These are phyloP conservation scores for Altica lythri DNA, from an alignment of 2,888 invertebrate genomes.

Conservation along the genomic window DNA sequence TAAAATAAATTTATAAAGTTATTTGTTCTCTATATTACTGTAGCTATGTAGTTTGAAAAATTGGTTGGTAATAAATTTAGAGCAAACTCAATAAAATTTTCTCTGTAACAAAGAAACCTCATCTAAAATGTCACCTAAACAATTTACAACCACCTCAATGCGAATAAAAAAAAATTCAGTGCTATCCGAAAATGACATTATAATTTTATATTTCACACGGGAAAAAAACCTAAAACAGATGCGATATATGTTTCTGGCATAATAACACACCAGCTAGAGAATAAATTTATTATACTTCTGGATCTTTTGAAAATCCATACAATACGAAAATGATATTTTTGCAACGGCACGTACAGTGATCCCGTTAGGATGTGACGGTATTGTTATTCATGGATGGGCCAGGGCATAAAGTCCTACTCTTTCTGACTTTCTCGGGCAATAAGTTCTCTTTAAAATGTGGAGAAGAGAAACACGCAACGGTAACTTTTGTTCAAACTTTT, in stretches of 20 bases:
- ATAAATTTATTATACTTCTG: slow-evolving; percentile 31
- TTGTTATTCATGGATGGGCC: slow-evolving; percentile 41
- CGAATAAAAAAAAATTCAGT: slow-evolving; percentile 14
- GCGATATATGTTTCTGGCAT: slow-evolving; percentile 23
- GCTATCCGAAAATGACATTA: slow-evolving; percentile 26
- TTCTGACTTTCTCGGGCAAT: slow-evolving; percentile 33
- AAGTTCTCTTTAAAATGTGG: slow-evolving; percentile 34
- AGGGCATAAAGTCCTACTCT: slow-evolving; percentile 38
- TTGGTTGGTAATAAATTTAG: no score
- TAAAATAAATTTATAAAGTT: no score
- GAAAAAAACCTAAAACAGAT: slow-evolving; percentile 19
- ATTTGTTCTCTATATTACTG: no score
- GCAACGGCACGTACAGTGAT: slow-evolving; percentile 37
- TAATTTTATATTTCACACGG: slow-evolving; percentile 26
- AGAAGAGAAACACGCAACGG: slow-evolving; percentile 9
- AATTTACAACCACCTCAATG: slow-evolving; percentile 16
- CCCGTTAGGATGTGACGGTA: slow-evolving; percentile 34
- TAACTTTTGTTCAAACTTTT: slow-evolving; percentile 3
- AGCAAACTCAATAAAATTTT: no score
- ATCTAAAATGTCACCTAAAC: slow-evolving; percentile 15
- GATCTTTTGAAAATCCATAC: slow-evolving; percentile 27
- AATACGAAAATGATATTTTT: slow-evolving; percentile 38
- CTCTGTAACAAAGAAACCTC: slow-evolving; percentile 6
- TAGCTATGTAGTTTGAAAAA: no score
- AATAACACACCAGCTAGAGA: slow-evolving; percentile 22